Evolutionary conservation across 2,888 invertebrate genomes (phyloP).

Genomic region (Atherix ibis): DNA sequence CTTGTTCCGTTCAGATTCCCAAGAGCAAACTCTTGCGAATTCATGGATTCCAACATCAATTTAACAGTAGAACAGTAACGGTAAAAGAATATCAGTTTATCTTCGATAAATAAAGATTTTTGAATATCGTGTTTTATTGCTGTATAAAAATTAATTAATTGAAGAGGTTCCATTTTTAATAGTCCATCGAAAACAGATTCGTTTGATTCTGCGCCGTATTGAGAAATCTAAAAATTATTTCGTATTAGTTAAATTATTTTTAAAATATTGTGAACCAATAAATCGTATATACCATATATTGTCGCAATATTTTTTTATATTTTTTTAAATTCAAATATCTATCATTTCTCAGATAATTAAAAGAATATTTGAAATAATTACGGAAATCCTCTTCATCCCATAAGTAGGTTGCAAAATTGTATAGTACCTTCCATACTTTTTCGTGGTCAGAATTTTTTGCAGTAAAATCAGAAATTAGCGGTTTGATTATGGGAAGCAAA

Average conservation of each 20-base stretch:
- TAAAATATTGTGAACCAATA: neutral
- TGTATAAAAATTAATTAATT: slow-evolving; percentile 18
- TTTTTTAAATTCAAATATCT: slow-evolving; percentile 1
- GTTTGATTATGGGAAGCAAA: slow-evolving; percentile 1
- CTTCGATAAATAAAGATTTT: slow-evolving; percentile 16
- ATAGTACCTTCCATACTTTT: slow-evolving; percentile 3
- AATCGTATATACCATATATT: slow-evolving; percentile 3
- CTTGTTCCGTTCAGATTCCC: slow-evolving; percentile 4
- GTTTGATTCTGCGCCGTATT: too few species aligned
- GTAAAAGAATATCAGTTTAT: slow-evolving; percentile 18
- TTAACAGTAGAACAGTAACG: slow-evolving; percentile 19
- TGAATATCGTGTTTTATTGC: slow-evolving; percentile 19
- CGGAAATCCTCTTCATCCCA: slow-evolving; percentile 5
- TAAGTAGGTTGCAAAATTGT: slow-evolving; percentile 1
- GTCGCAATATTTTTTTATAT: neutral
- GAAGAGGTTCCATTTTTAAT: slow-evolving; percentile 14
- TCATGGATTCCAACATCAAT: slow-evolving; percentile 18
- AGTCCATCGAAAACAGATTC: neutral
- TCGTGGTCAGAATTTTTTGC: neutral
- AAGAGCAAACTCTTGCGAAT: neutral
- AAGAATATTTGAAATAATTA: slow-evolving; percentile 1
- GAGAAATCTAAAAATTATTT: neutral
- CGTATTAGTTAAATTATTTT: neutral
- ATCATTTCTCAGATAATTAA: slow-evolving; percentile 1
- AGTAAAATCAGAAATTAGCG: neutral